Evolutionary conservation across 2,797 vertebrate genomes (phyloP), one percentile per base, ranked within the genome.

Genomic region (Cossypha niveicapilla): DNA sequence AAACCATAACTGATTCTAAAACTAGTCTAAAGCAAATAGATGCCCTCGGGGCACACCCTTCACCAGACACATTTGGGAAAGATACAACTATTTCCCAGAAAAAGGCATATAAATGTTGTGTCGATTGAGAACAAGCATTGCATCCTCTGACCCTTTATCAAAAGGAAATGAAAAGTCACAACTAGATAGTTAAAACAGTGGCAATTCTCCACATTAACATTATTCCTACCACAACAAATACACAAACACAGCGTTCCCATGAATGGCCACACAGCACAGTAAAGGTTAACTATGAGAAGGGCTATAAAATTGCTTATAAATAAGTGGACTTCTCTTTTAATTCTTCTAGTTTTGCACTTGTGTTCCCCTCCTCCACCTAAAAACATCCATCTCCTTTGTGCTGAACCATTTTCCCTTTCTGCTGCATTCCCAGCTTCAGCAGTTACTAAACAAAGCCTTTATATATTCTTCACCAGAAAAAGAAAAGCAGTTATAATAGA

Each of bases 401-500:
- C 32, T n/a, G 18, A 68, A 39, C 24, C 48, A 21, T 58, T 28
- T 62, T 23, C 42, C 23, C 47, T 48, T 77, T 57, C 54, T 68
- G 17, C 22, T 70, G 63, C 53, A 42, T 4, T 53, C 56, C 19
- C 37, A 84, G 34, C 56, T 82, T 57, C 13, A 86, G 50, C 37
- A 82, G 28, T n/a, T 63, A 44, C 18, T 39, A 35, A 63, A 72
- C 66, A 76, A 86, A 92, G 48, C 35, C 63, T 54, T 88, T 28
- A 28, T 25, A 50, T 13, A 73, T 34, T 45, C 35, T 51, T 14
- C 47, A 57, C 11, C 70, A 84, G 53, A 85, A 51, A 81, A 89
- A 70, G 32, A 78, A 85, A 91, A 73, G 51, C 44, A 72, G 58
- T 13, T 50, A 19, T 34, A 84, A 75, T 0, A 80, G 11, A 83